phyloP scores from a whole-genome alignment of 2,113 vertebrate species.

The Diphyllodes magnificus region DNA sequence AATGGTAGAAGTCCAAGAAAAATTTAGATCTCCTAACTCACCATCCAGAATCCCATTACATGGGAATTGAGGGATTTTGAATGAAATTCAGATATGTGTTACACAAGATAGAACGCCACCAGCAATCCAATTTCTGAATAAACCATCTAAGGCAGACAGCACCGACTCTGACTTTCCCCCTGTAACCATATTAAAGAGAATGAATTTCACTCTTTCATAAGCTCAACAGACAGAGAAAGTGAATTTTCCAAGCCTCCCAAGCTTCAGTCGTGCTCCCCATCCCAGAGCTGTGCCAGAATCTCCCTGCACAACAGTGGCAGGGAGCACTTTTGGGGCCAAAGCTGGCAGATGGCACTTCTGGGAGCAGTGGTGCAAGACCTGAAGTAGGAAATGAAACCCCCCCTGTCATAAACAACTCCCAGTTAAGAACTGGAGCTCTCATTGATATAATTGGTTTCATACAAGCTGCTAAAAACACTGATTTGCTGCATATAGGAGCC shows the following conservation, averaged over 20 bases:
- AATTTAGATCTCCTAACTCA: not conserved
- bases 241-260: not conserved
- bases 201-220: not conserved
- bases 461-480: not conserved
- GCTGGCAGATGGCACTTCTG: not conserved
- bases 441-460: not conserved
- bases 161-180: not conserved
- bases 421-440: not conserved
- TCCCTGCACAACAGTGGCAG: rapidly evolving
- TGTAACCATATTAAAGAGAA: not conserved
- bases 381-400: not conserved
- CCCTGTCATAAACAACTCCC: not conserved
- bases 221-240: not conserved
- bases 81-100: not conserved
- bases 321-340: not conserved
- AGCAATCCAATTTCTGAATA: not conserved
- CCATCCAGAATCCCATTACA: not conserved
- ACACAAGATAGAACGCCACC: not conserved
- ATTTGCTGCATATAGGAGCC: not conserved
- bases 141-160: not conserved
- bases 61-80: not conserved
- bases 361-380: not conserved
- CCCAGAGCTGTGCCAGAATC: not conserved
- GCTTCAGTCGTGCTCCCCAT: not conserved
- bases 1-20: not conserved